These are phyloP conservation scores for Troides oblongomaculatus DNA, from an alignment of 2,888 invertebrate species.

Conservation along the genomic window DNA sequence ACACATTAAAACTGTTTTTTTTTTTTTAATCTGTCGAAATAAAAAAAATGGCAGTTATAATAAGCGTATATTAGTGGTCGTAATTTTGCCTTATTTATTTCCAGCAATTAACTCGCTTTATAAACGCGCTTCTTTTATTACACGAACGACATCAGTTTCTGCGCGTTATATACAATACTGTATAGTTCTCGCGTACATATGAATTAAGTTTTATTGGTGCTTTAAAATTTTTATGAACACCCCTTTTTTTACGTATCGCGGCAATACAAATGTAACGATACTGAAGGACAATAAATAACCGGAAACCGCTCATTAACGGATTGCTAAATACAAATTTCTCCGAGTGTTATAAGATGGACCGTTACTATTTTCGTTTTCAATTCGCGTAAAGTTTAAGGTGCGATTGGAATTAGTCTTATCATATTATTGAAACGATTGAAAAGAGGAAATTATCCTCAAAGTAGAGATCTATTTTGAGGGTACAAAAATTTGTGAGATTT, in stretches of 20 bases:
- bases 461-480: no score
- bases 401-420: no score
- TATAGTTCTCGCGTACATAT: constrained; percentile 22
- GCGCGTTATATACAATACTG: constrained; percentile 21
- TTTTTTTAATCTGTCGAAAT: constrained; percentile 5
- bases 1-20: constrained; percentile 18
- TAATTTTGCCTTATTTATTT: constrained; percentile 18
- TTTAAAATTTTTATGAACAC: constrained; percentile 20
- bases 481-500: no score
- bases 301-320: constrained; percentile 7
- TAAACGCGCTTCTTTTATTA: constrained; percentile 21
- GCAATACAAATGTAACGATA: constrained; percentile 7
- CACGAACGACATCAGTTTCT: constrained; percentile 10
- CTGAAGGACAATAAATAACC: constrained; percentile 12
- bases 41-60: constrained; percentile 17
- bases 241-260: constrained; percentile 1
- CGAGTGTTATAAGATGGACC: no score
- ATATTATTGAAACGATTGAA: no score
- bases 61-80: constrained; percentile 12
- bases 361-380: no score
- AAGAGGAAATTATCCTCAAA: no score
- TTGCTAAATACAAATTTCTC: not conserved
- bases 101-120: constrained; percentile 23
- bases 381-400: no score
- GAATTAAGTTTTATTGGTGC: constrained; percentile 24